These are phyloP conservation scores for Scatophagus argus DNA, from an alignment of 2,113 vertebrate species.

Conservation along the genomic window DNA sequence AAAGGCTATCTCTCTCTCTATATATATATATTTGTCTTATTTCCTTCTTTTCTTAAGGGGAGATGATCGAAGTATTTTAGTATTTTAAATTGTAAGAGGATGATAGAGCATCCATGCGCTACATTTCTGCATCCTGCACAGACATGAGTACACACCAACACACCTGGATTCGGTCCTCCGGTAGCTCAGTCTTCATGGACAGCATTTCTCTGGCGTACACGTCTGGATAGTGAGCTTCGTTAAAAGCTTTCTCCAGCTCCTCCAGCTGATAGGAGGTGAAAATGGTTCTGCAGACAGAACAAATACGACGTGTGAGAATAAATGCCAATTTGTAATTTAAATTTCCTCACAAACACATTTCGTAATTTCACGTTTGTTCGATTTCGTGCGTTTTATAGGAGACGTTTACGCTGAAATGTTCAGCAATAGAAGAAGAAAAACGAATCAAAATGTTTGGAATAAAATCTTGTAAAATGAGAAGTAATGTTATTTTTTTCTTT, in stretches of 20 bases:
- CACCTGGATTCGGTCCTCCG: conserved; percentile 99
- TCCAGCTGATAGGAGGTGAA: conserved; percentile 99
- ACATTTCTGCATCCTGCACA: neutral
- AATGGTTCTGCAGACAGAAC: conserved; percentile 89
- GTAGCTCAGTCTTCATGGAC: conserved; percentile 98
- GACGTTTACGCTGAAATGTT: neutral
- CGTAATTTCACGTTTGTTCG: neutral
- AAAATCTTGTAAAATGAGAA: neutral
- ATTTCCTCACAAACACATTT: neutral
- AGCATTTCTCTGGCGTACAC: conserved; percentile 98
- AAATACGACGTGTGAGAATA: neutral
- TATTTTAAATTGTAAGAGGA: too few species aligned
- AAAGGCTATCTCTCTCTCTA: neutral
- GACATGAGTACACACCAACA: conserved; percentile 55
- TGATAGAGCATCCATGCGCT: neutral
- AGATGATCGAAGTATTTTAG: neutral
- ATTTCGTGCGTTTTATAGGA: too few species aligned
- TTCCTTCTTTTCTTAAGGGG: neutral
- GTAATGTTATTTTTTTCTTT: neutral
- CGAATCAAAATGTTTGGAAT: neutral
- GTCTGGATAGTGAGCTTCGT: conserved; percentile 98
- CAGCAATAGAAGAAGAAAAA: neutral
- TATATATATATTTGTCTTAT: neutral
- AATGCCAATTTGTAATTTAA: neutral
- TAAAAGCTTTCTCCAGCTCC: conserved; percentile 98